phyloP scores from a whole-genome alignment of 2,113 vertebrate genomes.

The Rhombomys opimus region DNA sequence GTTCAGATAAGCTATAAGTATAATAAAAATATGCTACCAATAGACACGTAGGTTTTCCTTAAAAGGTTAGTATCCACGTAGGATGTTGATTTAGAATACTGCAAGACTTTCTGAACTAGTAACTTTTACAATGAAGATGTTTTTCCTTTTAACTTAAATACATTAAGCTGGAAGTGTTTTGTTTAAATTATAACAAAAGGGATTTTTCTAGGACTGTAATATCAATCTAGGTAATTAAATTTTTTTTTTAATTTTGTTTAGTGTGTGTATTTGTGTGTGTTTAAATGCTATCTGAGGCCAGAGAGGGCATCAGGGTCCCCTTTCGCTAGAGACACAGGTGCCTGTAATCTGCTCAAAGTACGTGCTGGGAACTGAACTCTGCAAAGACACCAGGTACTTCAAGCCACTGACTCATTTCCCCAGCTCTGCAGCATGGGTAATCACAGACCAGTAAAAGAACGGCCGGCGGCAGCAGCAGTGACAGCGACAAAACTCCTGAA shows the following conservation, averaged over 20 bases:
- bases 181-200: neutral
- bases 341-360: neutral
- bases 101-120: neutral
- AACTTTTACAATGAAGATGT: neutral
- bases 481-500: neutral
- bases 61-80: neutral
- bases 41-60: neutral
- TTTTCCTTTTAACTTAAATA: constrained; percentile 55
- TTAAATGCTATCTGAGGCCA: neutral
- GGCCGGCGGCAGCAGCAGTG: fast-evolving
- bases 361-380: neutral
- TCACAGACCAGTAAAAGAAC: neutral
- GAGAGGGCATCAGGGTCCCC: neutral
- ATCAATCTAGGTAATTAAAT: neutral
- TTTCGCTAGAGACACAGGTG: neutral
- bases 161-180: constrained; percentile 15
- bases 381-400: neutral
- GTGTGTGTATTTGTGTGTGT: neutral
- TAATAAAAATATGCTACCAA: neutral
- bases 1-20: neutral
- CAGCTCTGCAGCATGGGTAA: too few relatives aligned
- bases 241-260: too few relatives aligned
- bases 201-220: neutral
- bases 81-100: constrained; percentile 45
- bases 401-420: neutral